Evolutionary conservation across 1,140 invertebrate genomes (phyloP).

Genomic region (Tetranychus urticae): DNA sequence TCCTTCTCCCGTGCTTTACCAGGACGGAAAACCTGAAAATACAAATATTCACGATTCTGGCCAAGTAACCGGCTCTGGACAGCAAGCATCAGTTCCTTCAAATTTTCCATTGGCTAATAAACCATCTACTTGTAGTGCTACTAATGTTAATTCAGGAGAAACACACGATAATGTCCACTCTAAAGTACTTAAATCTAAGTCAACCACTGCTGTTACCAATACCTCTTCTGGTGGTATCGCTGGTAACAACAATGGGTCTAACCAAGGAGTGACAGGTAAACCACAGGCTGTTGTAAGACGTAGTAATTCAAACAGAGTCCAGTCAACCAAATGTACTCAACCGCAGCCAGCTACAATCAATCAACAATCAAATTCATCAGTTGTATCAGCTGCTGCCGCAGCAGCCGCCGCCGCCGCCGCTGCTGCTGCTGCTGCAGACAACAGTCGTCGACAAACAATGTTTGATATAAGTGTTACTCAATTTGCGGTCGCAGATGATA

Average conservation of each 20-base stretch:
- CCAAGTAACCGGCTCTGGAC: too few species aligned
- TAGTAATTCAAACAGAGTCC: not conserved
- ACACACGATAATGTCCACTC: not conserved
- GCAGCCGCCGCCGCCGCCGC: not conserved
- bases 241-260: too few species aligned
- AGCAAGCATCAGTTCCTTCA: too few species aligned
- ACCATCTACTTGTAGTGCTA: not conserved
- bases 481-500: constrained; percentile 70
- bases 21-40: too few species aligned
- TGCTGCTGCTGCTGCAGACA: not conserved
- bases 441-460: not conserved
- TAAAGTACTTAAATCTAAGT: constrained; percentile 1
- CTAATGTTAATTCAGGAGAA: not conserved
- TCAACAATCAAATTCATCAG: not conserved
- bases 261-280: not conserved
- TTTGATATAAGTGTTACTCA: constrained; percentile 34
- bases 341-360: not conserved
- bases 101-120: not conserved
- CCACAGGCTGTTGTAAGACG: not conserved
- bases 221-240: not conserved
- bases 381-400: too few species aligned
- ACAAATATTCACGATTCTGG: too few species aligned
- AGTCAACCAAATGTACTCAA: not conserved
- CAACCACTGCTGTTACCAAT: not conserved
- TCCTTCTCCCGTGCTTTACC: not conserved